A percentile compares a stretch with the other conserved stretches of the same genome.
Evolutionary conservation across 2,888 invertebrate genomes (phyloP).

Genomic region (Carcina quercana): DNA sequence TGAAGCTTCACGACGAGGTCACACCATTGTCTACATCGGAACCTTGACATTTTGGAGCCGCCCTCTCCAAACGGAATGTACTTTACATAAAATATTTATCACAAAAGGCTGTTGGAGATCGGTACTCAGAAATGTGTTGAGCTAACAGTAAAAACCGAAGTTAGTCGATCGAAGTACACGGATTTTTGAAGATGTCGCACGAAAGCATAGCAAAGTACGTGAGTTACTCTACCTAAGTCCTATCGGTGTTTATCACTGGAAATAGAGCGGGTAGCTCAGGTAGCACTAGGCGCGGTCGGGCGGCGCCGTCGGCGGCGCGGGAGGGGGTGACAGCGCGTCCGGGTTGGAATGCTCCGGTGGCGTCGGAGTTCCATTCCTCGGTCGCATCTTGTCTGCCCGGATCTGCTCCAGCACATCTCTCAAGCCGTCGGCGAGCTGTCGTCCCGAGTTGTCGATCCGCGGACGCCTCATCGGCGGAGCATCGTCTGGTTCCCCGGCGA

Average conservation of each 20-base stretch:
- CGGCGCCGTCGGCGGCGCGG: constrained; percentile 31
- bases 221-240: not conserved
- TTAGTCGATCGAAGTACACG: not conserved
- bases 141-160: not conserved
- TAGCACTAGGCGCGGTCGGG: constrained; percentile 38
- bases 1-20: constrained; percentile 7
- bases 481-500: constrained; percentile 80
- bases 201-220: too few relatives aligned
- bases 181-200: not conserved
- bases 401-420: constrained; percentile 65
- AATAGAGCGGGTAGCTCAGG: constrained; percentile 16
- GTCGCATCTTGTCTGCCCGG: constrained; percentile 62
- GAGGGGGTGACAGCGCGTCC: constrained; percentile 30
- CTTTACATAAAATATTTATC: constrained; percentile 65
- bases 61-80: constrained; percentile 53
- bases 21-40: constrained; percentile 9
- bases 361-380: constrained; percentile 52
- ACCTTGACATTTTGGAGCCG: constrained; percentile 16
- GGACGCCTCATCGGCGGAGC: constrained; percentile 57
- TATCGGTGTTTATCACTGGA: constrained; percentile 16
- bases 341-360: constrained; percentile 36
- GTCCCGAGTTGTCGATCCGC: constrained; percentile 70
- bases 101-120: constrained; percentile 60
- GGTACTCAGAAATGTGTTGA: constrained; percentile 22
- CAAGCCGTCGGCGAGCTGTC: constrained; percentile 63